Evolutionary conservation across 1,140 invertebrate species (phyloP), one percentile per base, ranked within the genome.

Genomic region (Mizuhopecten yessoensis): DNA sequence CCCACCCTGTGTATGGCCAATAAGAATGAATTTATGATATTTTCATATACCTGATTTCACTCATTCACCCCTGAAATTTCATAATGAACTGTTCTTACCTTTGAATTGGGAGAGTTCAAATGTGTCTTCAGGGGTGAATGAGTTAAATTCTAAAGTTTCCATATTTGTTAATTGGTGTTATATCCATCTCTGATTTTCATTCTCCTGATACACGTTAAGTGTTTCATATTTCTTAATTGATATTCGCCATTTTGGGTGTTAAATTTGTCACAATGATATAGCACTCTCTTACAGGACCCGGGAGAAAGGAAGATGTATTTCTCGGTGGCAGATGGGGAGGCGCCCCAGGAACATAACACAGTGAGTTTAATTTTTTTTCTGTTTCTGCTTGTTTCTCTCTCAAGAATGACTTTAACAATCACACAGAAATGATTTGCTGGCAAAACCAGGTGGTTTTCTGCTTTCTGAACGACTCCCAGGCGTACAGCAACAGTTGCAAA

Each of bases 231-330:
- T 75, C n/a, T n/a, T n/a, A 75, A 75, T 29, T 75, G 57, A n/a
- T 75, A 75, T 75, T 75, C 11, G 9, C 57, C 11, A 75, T 75
- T 39, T n/a, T 75, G n/a, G n/a, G 57, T 75, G 57, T 29, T 29
- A 11, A 29, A n/a, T 75, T 75, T n/a, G n/a, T 75, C 57, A 75
- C 57, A 29, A 29, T 17, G 5, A 75, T 0, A 75, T 17, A n/a
- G 23, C 23, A 75, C 36, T 75, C 20, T 87, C 36, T 92, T 90
- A 86, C 88, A 94, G 93, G 93, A 94, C 86, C 94, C 93, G 15
- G 87, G 86, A 29, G 90, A 93, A 87, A 92, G 94, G 57, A 93
- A 93, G 36, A 87, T 95, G 34, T 94, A 92, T 89, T 94, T 95
- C 87, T 88, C 45, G 17, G 89, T 94, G 17, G 88, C 92, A 15